Evolutionary conservation across 2,797 vertebrate species (phyloP).

Genomic region (Pseudocheirus occidentalis): DNA sequence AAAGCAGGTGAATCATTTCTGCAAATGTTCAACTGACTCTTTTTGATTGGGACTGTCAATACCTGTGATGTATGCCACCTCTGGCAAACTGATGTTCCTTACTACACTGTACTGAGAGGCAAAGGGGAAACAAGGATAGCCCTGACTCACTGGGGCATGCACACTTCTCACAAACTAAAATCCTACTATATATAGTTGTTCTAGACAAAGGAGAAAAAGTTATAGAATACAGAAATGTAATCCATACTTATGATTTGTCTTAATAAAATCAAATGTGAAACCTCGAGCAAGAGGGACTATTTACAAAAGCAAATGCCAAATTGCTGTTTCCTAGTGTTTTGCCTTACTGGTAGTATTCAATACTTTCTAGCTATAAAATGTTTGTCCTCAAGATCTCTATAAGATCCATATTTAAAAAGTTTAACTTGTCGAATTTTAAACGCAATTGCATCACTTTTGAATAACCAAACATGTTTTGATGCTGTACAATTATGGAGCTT

Average conservation of each 20-base stretch:
- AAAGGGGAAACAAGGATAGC: conserved; percentile 23
- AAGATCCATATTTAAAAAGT: conserved; percentile 34
- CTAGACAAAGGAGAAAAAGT: conserved; percentile 33
- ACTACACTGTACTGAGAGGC: conserved; percentile 45
- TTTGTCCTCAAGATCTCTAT: conserved; percentile 3
- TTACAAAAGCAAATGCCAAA: conserved; percentile 16
- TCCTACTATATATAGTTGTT: neutral
- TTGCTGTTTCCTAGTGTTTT: conserved; percentile 14
- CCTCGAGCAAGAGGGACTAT: neutral
- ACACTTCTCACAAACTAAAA: neutral
- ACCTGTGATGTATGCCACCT: conserved; percentile 20
- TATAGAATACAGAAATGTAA: conserved; percentile 42
- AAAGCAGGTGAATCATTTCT: conserved; percentile 29
- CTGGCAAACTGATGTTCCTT: neutral
- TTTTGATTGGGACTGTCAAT: conserved; percentile 30
- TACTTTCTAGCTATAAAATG: conserved; percentile 34
- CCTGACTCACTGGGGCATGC: neutral
- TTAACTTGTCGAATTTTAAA: neutral
- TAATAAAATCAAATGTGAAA: neutral
- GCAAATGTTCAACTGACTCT: conserved; percentile 49
- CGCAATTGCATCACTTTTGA: conserved; percentile 6
- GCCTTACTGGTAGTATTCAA: conserved; percentile 14
- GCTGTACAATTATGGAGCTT: conserved; percentile 18
- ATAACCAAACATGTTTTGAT: neutral
- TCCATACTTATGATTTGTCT: conserved; percentile 27